Evolutionary conservation across 2,113 vertebrate genomes (phyloP).

Genomic region (Bagarius yarrelli): DNA sequence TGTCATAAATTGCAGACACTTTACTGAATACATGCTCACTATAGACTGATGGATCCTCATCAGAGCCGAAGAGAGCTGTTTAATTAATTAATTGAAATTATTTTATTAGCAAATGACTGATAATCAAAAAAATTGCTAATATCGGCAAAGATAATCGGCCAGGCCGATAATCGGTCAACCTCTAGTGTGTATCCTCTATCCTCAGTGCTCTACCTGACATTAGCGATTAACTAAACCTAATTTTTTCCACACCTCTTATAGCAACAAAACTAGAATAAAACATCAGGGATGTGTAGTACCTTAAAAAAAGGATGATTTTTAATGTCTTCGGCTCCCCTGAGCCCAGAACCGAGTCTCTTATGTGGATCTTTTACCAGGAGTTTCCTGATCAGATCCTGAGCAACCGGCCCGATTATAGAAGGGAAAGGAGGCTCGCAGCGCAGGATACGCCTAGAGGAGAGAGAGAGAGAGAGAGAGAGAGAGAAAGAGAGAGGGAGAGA

Average conservation of each 20-base stretch:
- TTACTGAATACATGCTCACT: no score
- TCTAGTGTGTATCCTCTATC: no score
- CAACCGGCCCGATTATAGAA: slow-evolving; percentile 76
- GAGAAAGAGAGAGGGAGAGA: background rate
- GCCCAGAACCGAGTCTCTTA: slow-evolving; percentile 84
- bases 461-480: background rate
- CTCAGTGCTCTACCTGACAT: background rate
- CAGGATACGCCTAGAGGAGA: slow-evolving; percentile 78
- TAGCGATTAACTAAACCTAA: background rate
- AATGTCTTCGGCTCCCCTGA: slow-evolving; percentile 80
- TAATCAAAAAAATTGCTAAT: no score
- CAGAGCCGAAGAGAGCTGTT: no score
- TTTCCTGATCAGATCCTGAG: slow-evolving; percentile 83
- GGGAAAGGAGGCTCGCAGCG: slow-evolving; percentile 87
- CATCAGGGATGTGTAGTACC: slow-evolving; percentile 63
- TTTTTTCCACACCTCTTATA: background rate
- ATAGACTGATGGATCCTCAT: no score
- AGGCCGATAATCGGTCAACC: no score
- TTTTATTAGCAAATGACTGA: no score
- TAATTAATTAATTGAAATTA: no score
- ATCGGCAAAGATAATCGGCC: no score
- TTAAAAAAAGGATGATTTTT: slow-evolving; percentile 85
- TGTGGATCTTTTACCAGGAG: slow-evolving; percentile 86
- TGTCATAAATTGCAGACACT: no score
- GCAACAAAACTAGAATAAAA: background rate